phyloP scores from a whole-genome alignment of 2,113 vertebrate species.

The Lophotis ruficrista region DNA sequence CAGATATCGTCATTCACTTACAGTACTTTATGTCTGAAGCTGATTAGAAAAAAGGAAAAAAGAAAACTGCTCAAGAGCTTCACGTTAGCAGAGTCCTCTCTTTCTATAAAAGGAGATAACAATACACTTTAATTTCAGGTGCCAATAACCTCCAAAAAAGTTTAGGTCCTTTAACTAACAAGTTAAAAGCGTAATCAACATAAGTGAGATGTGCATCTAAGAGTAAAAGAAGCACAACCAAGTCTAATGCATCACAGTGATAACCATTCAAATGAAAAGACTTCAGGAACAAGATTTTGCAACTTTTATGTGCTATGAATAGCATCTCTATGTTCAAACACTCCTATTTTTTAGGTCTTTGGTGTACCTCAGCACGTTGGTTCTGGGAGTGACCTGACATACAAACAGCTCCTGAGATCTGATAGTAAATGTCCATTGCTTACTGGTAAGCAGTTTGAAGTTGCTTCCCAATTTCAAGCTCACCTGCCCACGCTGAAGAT shows the following conservation, averaged over 20 bases:
- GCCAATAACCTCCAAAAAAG: background rate
- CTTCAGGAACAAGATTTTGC: background rate
- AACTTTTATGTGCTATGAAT: background rate
- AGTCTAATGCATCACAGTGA: background rate
- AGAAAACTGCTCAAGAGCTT: slow-evolving; percentile 13
- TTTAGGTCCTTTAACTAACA: background rate
- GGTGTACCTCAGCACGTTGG: background rate
- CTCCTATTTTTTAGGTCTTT: background rate
- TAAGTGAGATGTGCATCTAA: background rate
- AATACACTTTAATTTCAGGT: slow-evolving; percentile 47
- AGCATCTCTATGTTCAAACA: background rate
- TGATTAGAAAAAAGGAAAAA: slow-evolving; percentile 22
- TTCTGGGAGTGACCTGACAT: background rate
- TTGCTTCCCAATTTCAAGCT: background rate
- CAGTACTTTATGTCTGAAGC: background rate
- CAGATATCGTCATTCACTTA: background rate
- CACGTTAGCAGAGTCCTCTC: background rate
- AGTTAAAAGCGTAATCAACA: background rate
- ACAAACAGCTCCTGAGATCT: background rate
- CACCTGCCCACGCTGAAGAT: background rate
- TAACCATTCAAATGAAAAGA: background rate
- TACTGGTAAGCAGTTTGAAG: background rate
- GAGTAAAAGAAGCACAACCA: background rate
- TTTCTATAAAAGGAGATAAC: background rate
- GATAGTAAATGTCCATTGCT: rapidly evolving